These are phyloP conservation scores for Melinaea marsaeus DNA, from an alignment of 2,888 invertebrate species.

Conservation along the genomic window DNA sequence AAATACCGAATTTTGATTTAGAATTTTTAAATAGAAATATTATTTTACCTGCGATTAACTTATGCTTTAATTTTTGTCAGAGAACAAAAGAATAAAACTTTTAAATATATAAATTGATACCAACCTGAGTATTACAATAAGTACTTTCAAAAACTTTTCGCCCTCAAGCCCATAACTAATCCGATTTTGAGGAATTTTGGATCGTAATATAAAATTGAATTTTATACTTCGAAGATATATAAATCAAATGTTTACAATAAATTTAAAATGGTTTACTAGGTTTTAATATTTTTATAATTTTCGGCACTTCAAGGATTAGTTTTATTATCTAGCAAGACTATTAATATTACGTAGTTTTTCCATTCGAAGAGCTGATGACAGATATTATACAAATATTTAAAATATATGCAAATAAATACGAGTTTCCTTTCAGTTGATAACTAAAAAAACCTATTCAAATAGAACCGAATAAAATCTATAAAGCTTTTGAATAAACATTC, in stretches of 20 bases:
- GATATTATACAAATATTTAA: no score
- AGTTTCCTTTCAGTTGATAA: background rate
- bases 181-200: conserved; percentile 66
- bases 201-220: conserved; percentile 47
- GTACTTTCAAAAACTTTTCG: conserved; percentile 50
- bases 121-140: no score
- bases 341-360: conserved; percentile 6
- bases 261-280: conserved; percentile 20
- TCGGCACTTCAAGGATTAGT: conserved; percentile 2
- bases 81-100: no score
- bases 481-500: conserved; percentile 74
- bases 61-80: no score
- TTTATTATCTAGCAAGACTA: conserved; percentile 5
- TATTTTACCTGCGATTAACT: no score
- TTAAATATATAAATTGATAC: no score
- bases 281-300: conserved; percentile 11
- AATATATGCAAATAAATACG: no score
- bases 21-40: background rate
- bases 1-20: no score
- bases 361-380: background rate
- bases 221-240: conserved; percentile 34
- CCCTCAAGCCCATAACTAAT: conserved; percentile 68
- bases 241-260: conserved; percentile 31
- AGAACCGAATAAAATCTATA: conserved; percentile 46
- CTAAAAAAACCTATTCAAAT: background rate